Conservation (phyloP, 1,140 invertebrate genomes). For the Odontomachus brunneus region DNA sequence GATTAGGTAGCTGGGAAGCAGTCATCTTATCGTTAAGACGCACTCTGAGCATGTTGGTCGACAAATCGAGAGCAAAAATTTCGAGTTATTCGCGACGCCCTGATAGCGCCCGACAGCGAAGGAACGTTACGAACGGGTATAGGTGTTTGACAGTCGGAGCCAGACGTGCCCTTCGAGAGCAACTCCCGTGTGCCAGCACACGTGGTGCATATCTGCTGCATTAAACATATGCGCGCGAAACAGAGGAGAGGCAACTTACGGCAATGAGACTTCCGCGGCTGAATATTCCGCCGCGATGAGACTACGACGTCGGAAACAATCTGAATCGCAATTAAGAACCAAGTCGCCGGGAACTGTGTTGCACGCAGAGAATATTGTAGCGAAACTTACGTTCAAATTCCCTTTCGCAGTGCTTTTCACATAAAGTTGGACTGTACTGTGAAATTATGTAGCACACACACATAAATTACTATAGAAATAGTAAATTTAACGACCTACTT, state of each 20-base stretch:
- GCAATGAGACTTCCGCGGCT: constrained; percentile 3
- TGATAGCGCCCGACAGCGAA: background rate
- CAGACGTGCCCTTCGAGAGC: constrained; percentile 56
- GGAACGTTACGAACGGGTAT: background rate
- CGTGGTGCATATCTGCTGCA: background rate
- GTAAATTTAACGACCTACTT: too few species aligned
- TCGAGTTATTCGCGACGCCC: background rate
- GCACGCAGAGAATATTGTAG: too few species aligned
- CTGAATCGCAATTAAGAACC: constrained; percentile 4
- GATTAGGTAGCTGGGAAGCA: constrained; percentile 2
- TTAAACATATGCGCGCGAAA: constrained; percentile 2
- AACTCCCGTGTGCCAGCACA: constrained; percentile 1
- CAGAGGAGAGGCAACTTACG: background rate
- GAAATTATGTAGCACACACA: too few species aligned
- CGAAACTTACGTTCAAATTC: too few species aligned
- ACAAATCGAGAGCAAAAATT: background rate
- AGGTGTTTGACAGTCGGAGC: constrained; percentile 50
- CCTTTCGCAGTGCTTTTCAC: too few species aligned
- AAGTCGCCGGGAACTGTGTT: background rate
- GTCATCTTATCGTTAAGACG: constrained; percentile 10
- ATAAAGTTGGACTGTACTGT: too few species aligned
- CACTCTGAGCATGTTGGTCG: constrained; percentile 7
- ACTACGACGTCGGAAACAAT: constrained; percentile 6
- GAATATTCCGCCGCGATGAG: too few species aligned
- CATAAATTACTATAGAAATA: too few species aligned